A percentile compares a stretch with the other conserved stretches of the same genome.
Evolutionary conservation across 2,888 invertebrate species (phyloP).

Genomic region (Drosophila nr. fundita): DNA sequence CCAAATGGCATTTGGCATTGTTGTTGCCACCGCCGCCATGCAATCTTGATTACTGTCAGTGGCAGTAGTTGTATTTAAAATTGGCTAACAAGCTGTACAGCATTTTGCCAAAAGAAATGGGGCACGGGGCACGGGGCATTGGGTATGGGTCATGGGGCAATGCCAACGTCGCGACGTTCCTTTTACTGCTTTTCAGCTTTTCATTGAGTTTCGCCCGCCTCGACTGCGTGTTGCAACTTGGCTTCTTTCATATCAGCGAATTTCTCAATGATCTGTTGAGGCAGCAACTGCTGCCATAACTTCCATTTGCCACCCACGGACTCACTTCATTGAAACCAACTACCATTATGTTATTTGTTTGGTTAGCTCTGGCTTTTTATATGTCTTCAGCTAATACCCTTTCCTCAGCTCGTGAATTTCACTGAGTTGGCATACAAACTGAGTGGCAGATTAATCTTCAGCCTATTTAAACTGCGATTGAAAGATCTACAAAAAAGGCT

Average conservation of each 20-base stretch:
- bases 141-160: conserved; percentile 11
- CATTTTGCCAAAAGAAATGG: conserved; percentile 47
- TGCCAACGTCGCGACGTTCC: conserved; percentile 22
- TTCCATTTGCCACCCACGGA: neutral
- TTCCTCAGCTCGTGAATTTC: neutral
- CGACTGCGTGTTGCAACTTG: conserved; percentile 13
- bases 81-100: conserved; percentile 75
- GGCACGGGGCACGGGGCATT: neutral
- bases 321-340: conserved; percentile 28
- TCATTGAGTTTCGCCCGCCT: conserved; percentile 53
- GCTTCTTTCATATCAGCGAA: conserved; percentile 43
- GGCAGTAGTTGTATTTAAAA: conserved; percentile 79
- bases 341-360: conserved; percentile 40
- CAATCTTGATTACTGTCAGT: conserved; percentile 82
- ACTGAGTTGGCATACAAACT: neutral
- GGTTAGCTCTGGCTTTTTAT: conserved; percentile 17
- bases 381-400: conserved; percentile 18
- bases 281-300: conserved; percentile 10
- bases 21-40: conserved; percentile 68
- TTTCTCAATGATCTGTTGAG: conserved; percentile 42
- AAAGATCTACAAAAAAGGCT: neutral
- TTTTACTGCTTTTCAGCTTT: conserved; percentile 60
- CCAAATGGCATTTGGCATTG: conserved; percentile 74
- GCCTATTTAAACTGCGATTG: neutral
- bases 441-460: neutral